Evolutionary conservation across 1,140 invertebrate species (phyloP).

Genomic region (Meloidogyne floridensis): DNA sequence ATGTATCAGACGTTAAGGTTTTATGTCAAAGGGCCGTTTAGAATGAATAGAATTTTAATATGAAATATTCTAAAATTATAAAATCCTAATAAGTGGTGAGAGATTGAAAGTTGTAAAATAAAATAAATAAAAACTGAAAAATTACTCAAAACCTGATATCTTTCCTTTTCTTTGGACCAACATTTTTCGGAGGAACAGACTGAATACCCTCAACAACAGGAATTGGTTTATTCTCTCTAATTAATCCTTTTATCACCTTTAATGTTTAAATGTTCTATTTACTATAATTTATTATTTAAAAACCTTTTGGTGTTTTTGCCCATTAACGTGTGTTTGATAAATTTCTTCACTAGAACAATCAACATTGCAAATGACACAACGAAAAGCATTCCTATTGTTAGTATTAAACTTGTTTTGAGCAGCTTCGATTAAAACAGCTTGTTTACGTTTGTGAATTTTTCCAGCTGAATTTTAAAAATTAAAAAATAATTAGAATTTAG

Average conservation of each 20-base stretch:
- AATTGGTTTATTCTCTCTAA: conserved; percentile 11
- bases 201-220: background rate
- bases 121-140: background rate
- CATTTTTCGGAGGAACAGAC: background rate
- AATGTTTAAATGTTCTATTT: background rate
- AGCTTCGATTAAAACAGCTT: background rate
- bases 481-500: no score
- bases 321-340: conserved; percentile 8
- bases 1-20: no score
- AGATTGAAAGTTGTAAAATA: no score
- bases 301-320: conserved; percentile 32
- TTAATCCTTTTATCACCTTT: conserved; percentile 12
- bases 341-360: background rate
- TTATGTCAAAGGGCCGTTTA: no score
- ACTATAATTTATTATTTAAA: background rate
- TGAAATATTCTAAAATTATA: no score
- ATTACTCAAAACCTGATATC: background rate
- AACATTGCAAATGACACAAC: conserved; percentile 17
- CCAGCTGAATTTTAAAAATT: background rate
- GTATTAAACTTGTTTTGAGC: background rate
- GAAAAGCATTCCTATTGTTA: conserved; percentile 1
- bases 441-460: background rate
- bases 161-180: conserved; percentile 4
- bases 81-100: no score
- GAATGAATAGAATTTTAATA: no score